A percentile compares a stretch with the other conserved stretches of the same genome.
These are phyloP conservation scores for Amphimedon queenslandica DNA, from an alignment of 37 sponge, comb jelly and placozoan genomes.

Conservation along the genomic window DNA sequence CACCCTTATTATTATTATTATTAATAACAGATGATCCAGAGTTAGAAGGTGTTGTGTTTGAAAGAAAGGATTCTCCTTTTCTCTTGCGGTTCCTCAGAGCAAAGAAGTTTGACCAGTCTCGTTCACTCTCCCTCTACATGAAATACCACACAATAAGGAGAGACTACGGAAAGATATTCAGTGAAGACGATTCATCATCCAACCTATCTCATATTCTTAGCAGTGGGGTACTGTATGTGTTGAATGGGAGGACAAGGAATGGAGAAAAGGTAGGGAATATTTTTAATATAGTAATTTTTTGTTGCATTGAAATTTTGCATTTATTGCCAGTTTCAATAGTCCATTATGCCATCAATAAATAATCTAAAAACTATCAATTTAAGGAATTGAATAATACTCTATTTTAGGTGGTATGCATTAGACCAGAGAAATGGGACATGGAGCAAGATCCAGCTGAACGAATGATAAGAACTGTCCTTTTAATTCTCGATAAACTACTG, in stretches of 20 bases:
- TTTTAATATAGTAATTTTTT: background rate
- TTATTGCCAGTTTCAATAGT: too few relatives aligned
- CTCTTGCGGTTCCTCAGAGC: conserved; percentile 57
- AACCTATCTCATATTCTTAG: conserved; percentile 7
- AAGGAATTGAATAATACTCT: background rate
- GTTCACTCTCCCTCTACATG: conserved; percentile 40
- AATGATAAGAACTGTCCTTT: conserved; percentile 8
- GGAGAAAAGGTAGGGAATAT: conserved; percentile 9
- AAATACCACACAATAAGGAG: conserved; percentile 43
- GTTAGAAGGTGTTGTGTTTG: background rate
- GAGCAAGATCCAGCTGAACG: background rate
- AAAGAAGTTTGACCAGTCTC: conserved; percentile 50
- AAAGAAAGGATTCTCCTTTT: conserved; percentile 35
- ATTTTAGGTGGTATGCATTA: background rate
- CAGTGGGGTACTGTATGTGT: conserved; percentile 14
- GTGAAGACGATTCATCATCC: conserved; percentile 17
- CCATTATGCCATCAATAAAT: too few relatives aligned
- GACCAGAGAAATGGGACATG: conserved; percentile 1
- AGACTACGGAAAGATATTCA: conserved; percentile 40
- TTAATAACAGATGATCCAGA: background rate
- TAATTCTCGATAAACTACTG: conserved; percentile 55
- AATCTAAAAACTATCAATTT: too few relatives aligned
- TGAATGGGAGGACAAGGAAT: conserved; percentile 9
- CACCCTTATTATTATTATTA: too few relatives aligned
- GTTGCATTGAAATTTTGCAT: background rate